phyloP scores from a whole-genome alignment of 2,797 vertebrate genomes.

The Harpagifer antarcticus region DNA sequence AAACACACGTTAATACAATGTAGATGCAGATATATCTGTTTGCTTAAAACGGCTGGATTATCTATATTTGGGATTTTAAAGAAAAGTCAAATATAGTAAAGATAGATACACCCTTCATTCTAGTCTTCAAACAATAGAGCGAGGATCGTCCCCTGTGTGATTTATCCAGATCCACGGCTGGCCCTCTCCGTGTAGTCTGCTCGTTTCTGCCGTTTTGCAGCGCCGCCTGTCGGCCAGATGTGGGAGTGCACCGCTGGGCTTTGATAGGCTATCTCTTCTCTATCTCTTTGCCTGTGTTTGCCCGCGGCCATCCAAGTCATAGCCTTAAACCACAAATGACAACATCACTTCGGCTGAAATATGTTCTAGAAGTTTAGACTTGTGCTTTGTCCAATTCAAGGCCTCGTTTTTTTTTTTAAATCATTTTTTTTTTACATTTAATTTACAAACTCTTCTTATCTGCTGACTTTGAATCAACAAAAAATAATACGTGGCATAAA shows the following conservation, averaged over 20 bases:
- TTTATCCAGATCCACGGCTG: conserved; percentile 39
- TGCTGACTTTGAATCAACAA: not conserved
- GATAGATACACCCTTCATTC: conserved; percentile 10
- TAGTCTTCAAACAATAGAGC: conserved; percentile 61
- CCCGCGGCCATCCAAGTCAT: conserved; percentile 73
- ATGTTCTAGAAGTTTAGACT: conserved; percentile 38
- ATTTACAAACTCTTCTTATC: not conserved
- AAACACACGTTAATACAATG: not conserved
- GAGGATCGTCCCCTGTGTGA: conserved; percentile 48
- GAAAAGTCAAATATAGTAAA: not conserved
- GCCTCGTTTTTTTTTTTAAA: conserved; percentile 10
- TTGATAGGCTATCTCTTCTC: conserved; percentile 53
- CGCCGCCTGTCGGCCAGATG: conserved; percentile 80
- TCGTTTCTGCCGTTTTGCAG: conserved; percentile 73
- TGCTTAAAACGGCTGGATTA: not conserved
- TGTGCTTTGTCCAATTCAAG: conserved; percentile 12
- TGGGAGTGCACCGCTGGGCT: conserved; percentile 47
- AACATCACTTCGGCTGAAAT: conserved; percentile 65
- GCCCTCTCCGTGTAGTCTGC: conserved; percentile 4
- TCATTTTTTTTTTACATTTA: not conserved
- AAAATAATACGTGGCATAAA: not conserved
- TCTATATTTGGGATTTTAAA: not conserved
- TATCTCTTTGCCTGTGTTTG: conserved; percentile 55
- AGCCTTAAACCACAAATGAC: conserved; percentile 76
- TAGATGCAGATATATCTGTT: not conserved